These are phyloP conservation scores for Pomacea maculata DNA, from an alignment of 1,140 invertebrate genomes.

Conservation along the genomic window DNA sequence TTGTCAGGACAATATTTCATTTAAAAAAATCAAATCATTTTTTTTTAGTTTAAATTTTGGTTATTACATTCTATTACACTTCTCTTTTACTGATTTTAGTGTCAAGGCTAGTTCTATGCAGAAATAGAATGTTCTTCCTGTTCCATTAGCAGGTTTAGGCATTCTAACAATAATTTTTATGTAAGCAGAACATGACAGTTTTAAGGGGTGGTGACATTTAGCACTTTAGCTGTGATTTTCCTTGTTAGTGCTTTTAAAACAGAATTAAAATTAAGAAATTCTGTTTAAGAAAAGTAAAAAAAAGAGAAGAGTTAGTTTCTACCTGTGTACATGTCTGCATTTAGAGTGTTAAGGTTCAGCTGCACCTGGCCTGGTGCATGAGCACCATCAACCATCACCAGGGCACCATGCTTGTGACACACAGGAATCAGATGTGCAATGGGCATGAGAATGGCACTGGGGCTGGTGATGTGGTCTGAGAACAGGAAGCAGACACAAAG, in stretches of 20 bases:
- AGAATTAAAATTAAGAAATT: not conserved
- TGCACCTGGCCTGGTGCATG: conserved; percentile 50
- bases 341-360: conserved; percentile 42
- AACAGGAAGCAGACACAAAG: conserved; percentile 10
- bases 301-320: not conserved
- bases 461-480: conserved; percentile 48
- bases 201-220: no score
- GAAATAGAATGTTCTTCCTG: no score
- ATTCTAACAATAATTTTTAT: no score
- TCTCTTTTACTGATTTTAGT: no score
- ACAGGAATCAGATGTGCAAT: conserved; percentile 39
- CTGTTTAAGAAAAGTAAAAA: no score
- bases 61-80: not conserved
- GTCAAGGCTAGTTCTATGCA: no score
- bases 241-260: not conserved
- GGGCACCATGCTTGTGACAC: conserved; percentile 39
- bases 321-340: conserved; percentile 54
- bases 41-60: not conserved
- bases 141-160: no score
- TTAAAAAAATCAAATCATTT: not conserved
- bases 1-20: not conserved
- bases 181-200: no score
- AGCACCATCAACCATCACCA: conserved; percentile 51
- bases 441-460: conserved; percentile 43
- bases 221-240: not conserved